Evolutionary conservation across 2,888 invertebrate species (phyloP).

Genomic region (Meloe dianella): DNA sequence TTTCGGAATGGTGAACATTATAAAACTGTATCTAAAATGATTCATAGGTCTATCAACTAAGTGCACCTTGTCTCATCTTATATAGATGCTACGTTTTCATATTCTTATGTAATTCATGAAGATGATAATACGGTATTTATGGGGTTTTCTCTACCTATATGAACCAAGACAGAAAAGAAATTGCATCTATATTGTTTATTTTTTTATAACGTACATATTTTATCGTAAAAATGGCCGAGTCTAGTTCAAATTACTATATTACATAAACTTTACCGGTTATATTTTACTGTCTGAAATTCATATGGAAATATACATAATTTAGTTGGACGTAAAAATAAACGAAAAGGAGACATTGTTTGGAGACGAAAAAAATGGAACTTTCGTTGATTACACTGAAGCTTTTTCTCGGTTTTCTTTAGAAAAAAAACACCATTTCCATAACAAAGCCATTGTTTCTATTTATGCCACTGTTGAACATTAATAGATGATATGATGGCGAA

Average conservation of each 20-base stretch:
- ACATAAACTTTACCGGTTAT: conserved; percentile 30
- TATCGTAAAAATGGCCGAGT: conserved; percentile 32
- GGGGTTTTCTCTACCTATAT: conserved; percentile 1
- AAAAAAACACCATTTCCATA: not conserved
- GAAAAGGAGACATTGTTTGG: conserved; percentile 12
- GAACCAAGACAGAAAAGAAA: not conserved
- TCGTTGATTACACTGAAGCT: conserved; percentile 1
- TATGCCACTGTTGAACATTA: not conserved
- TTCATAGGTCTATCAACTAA: conserved; percentile 34
- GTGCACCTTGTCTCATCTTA: conserved; percentile 28
- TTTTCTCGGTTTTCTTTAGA: not conserved
- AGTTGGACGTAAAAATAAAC: conserved; percentile 24
- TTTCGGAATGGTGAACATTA: not conserved
- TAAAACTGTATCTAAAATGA: conserved; percentile 22
- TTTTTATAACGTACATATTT: conserved; percentile 34
- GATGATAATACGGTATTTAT: conserved; percentile 33
- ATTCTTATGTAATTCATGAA: conserved; percentile 37
- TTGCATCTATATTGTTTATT: conserved; percentile 34
- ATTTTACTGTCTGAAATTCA: conserved; percentile 34
- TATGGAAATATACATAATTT: conserved; percentile 35
- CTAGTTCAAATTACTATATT: conserved; percentile 38
- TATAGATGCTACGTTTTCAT: conserved; percentile 28
- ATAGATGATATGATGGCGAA: not conserved
- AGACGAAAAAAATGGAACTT: not conserved
- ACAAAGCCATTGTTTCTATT: not conserved